Base-by-base conservation (phyloP, 2,888 invertebrate species). In the Hydraecia micacea region DNA sequence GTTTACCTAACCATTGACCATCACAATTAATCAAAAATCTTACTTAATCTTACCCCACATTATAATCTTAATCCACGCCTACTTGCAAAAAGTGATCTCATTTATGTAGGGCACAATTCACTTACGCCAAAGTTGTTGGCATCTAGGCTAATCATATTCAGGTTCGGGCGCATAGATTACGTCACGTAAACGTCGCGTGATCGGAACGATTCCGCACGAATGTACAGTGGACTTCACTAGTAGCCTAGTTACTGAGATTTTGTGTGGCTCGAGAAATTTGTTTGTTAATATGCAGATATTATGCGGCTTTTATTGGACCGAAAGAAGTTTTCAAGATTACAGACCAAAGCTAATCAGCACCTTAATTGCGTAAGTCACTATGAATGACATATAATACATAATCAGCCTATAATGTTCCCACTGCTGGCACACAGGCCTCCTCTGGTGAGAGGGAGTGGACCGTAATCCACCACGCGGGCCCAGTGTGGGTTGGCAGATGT, bases 141-240 rank as follows among this genome's bases (percentile, higher is more conserved):
- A 92, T 93, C 90, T 91, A 88, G 94, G 93, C 89, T 93, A 93
- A 94, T 92, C 85, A 86, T 86, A 92, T 93, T 91, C 92, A 89
- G 88, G 90, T 91, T 91, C 89, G 90, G 88, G 88, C 88, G 88
- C 87, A 89, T 77, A 87, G 84, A 84, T 94, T 93, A 92, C 91
- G 91, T 93, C 89, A 91, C 77, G 60, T 75, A 76, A 55, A 67
- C 87, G 85, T 94, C 90, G 92, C 93, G 93, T 93, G 93, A 89
- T 82, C 83, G 85, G 70, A 76, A 76, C 81, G 85, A 88, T 91
- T 91, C 87, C 88, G 89, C 80, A 67, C 70, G 65, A 84, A 74
- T 73, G 58, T 84, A 81, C 63, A 18, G 11, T 65, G 55, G 46
- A 65, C 13, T 65, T 82, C 15, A 60, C 75, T 69, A 76, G 80